Base-by-base conservation (phyloP, 2,888 invertebrate genomes). In the Crematogaster levior region DNA sequence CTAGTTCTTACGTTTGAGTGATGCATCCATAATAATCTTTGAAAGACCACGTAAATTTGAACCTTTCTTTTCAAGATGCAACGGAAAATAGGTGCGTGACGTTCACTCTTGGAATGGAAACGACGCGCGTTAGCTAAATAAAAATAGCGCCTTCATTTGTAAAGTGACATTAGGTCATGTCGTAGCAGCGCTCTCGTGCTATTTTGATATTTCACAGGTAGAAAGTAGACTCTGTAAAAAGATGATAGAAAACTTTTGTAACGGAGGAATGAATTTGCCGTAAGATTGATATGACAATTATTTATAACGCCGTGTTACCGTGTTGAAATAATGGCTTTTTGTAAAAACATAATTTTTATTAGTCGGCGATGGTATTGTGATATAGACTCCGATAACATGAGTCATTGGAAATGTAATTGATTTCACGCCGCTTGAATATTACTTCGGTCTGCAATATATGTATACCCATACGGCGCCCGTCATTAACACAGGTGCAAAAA, bases 401-500 rank as follows among this genome's bases (percentile, higher is more conserved):
- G 43, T 43, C 56, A 70, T 70, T 34, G 56, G 30, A 30, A 56
- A 56, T 40, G 30, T 77, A 77, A 79, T 79, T 77, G 72, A 77
- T 77, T 72, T 70, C 30, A 10, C 75, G 51, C 15, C 10, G 40
- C 18, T 18, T 3, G 56, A 77, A 68, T 77, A 77, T 77, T 70
- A 77, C 56, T 77, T 70, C 56, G 18, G 30, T 1, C 10, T 12
- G 43, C 72, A 21, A 43, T 27, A 24, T 24, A 48, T 7, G 24
- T 9, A 21, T 7, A 21, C 21, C 24, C 24, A 27, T 15, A 12
- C 40, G 15, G 10, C 12, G 53, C 0, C 4, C 40, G 56, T 77
- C 77, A 43, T 77, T 70, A 72, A 77, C 70, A 72, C 77, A 72
- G 30, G 40, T 77, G 21, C 30, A 43, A 77, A n/a, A 77, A 77